phyloP scores from a whole-genome alignment of 2,113 vertebrate species.

The Sceloporus undulatus region DNA sequence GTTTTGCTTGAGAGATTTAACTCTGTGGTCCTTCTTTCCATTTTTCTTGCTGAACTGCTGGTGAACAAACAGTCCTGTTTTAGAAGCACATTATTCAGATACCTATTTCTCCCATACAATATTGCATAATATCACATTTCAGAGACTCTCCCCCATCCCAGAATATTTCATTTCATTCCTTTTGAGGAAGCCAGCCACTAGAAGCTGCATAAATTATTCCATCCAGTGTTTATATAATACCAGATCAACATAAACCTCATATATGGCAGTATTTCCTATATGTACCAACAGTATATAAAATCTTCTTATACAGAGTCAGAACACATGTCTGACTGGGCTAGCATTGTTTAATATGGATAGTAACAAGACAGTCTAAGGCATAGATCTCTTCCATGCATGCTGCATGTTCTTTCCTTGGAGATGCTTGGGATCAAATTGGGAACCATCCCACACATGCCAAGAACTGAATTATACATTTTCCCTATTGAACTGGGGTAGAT shows the following conservation, averaged over 20 bases:
- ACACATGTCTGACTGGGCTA: not conserved
- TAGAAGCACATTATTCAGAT: constrained; percentile 26
- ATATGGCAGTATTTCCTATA: not conserved
- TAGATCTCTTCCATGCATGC: not conserved
- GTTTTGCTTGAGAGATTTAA: constrained; percentile 27
- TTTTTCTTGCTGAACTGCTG: constrained; percentile 20
- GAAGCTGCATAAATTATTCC: constrained; percentile 21
- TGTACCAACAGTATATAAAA: not conserved
- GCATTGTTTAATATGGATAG: not conserved
- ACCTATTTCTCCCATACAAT: constrained; percentile 1
- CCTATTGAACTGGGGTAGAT: not conserved
- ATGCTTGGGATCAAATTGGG: not conserved
- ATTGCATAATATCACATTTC: constrained; percentile 27
- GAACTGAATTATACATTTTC: not conserved
- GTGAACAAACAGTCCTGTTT: not conserved
- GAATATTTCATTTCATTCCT: constrained; percentile 14
- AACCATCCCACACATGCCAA: not conserved
- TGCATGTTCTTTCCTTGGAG: not conserved
- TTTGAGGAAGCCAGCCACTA: not conserved
- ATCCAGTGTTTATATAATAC: constrained; percentile 9
- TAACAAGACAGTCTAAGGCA: not conserved
- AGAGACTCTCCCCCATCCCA: not conserved
- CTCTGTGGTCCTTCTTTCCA: not conserved
- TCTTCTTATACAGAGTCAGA: not conserved
- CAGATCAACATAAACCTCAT: constrained; percentile 10